A percentile compares a stretch with the other conserved stretches of the same genome.
These are phyloP conservation scores for Chrysochloris asiatica DNA, from an alignment of 2,113 vertebrate species.

Conservation along the genomic window DNA sequence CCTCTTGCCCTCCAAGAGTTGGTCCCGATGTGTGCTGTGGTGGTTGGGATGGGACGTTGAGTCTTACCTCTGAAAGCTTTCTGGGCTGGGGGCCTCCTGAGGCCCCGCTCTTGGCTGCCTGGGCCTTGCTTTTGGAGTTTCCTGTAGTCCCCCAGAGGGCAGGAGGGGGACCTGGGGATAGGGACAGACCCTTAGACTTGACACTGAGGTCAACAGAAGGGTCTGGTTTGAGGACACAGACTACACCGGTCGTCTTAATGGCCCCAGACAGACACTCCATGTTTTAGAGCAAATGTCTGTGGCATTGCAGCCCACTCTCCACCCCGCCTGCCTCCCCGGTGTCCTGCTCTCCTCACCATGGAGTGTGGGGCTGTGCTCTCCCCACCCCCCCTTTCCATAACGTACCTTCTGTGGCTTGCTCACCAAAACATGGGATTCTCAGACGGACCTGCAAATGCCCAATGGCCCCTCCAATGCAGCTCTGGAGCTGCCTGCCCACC, in stretches of 20 bases:
- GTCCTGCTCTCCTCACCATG: too few species aligned
- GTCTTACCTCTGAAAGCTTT: too few species aligned
- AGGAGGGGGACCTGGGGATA: not conserved
- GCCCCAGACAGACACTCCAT: fast-evolving
- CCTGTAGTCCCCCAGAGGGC: not conserved
- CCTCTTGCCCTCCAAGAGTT: too few species aligned
- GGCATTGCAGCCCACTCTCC: not conserved
- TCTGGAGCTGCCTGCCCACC: slow-evolving; percentile 40
- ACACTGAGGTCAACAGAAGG: not conserved
- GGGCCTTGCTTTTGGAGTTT: not conserved
- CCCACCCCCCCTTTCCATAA: too few species aligned
- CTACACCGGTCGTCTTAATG: not conserved
- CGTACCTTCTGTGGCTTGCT: too few species aligned
- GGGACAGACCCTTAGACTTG: not conserved
- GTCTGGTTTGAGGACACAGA: not conserved
- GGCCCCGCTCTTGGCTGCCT: not conserved
- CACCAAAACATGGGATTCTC: too few species aligned
- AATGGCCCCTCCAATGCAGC: too few species aligned
- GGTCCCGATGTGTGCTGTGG: too few species aligned
- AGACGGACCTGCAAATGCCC: not conserved
- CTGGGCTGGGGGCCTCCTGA: not conserved
- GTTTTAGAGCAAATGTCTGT: not conserved
- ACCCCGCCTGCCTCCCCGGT: too few species aligned
- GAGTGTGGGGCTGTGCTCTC: too few species aligned
- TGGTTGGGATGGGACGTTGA: too few species aligned